Evolutionary conservation across 2,888 invertebrate species (phyloP).

Genomic region (Patella caerulea): DNA sequence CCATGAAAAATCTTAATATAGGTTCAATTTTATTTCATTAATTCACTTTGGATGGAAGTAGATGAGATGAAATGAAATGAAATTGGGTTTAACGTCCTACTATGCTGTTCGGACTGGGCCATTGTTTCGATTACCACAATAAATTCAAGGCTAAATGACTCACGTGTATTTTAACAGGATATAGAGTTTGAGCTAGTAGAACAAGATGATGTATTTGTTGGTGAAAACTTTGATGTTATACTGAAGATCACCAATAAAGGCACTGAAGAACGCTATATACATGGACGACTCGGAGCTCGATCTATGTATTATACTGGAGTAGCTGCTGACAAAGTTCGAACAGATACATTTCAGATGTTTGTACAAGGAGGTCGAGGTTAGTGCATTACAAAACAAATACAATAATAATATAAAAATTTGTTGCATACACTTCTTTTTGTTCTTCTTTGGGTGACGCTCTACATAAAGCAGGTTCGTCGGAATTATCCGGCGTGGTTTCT

Average conservation of each 20-base stretch:
- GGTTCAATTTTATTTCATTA: too few relatives aligned
- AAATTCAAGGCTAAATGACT: neutral
- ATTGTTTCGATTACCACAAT: too few relatives aligned
- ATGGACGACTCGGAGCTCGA: slow-evolving; percentile 83
- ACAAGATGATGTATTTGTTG: slow-evolving; percentile 86
- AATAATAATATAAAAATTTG: too few relatives aligned
- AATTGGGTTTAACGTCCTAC: neutral
- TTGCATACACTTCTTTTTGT: too few relatives aligned
- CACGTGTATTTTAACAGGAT: slow-evolving; percentile 75
- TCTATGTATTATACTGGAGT: slow-evolving; percentile 88
- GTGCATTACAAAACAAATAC: slow-evolving; percentile 33
- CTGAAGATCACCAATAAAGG: slow-evolving; percentile 83
- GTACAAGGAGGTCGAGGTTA: slow-evolving; percentile 16
- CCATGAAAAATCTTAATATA: too few relatives aligned
- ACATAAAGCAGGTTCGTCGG: too few relatives aligned
- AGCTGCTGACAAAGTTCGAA: slow-evolving; percentile 82
- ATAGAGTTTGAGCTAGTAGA: slow-evolving; percentile 84
- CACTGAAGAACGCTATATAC: slow-evolving; percentile 78
- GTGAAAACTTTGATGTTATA: slow-evolving; percentile 79
- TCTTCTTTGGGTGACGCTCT: too few relatives aligned
- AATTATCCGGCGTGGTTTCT: too few relatives aligned
- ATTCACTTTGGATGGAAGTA: too few relatives aligned
- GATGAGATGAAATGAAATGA: too few relatives aligned
- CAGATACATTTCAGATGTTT: slow-evolving; percentile 78
- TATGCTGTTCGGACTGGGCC: too few relatives aligned